These are phyloP conservation scores for Euthynnus affinis DNA, from an alignment of 2,797 vertebrate species.

Conservation along the genomic window DNA sequence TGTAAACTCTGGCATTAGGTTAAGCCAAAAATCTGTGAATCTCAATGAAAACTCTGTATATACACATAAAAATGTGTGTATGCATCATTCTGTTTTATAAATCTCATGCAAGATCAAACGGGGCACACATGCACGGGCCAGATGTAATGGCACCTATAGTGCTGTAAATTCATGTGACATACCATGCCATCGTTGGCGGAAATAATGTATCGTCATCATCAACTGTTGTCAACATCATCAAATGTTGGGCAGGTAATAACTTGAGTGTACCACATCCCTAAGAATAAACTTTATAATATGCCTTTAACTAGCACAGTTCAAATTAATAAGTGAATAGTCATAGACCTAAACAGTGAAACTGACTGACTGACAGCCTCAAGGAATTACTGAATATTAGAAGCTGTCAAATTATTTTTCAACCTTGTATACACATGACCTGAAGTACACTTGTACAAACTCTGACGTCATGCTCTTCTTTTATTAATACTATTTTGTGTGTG, in stretches of 20 bases:
- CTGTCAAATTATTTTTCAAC: neutral
- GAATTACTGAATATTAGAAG: constrained; percentile 6
- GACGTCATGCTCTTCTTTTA: no score
- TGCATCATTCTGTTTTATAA: constrained; percentile 2
- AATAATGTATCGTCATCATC: no score
- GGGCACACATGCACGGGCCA: neutral
- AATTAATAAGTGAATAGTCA: neutral
- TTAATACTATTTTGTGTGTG: neutral
- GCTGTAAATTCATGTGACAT: no score
- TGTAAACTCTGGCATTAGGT: constrained; percentile 46
- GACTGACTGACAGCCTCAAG: neutral
- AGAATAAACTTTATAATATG: neutral
- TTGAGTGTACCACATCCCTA: neutral
- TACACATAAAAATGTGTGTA: neutral
- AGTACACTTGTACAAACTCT: no score
- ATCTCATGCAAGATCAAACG: constrained; percentile 1
- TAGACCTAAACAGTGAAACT: neutral
- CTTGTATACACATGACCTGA: no score
- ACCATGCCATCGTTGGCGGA: no score
- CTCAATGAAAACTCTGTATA: no score
- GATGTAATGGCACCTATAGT: no score
- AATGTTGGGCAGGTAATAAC: neutral
- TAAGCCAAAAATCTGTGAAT: constrained; percentile 26
- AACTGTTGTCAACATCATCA: neutral
- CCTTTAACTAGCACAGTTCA: neutral